phyloP scores from a whole-genome alignment of 2,888 invertebrate genomes.

The Ectemnius continuus region DNA sequence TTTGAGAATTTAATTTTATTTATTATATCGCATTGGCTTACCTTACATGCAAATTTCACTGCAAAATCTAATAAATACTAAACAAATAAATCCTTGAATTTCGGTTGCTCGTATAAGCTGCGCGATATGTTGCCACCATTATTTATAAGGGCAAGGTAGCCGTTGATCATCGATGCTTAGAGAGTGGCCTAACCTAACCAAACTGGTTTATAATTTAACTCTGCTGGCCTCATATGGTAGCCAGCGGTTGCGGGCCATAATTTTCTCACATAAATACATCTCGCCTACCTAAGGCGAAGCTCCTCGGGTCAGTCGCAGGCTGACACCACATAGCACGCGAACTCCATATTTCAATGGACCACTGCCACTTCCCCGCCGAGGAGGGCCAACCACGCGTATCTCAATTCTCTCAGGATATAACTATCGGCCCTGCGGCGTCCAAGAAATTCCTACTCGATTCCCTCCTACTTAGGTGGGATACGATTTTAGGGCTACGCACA shows the following conservation, averaged over 20 bases:
- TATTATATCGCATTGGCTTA: too few relatives aligned
- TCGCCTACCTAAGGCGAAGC: conserved; percentile 47
- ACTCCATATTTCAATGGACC: conserved; percentile 63
- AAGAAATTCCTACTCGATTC: conserved; percentile 42
- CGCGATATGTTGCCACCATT: not conserved
- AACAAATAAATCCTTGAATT: too few relatives aligned
- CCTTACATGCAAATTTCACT: too few relatives aligned
- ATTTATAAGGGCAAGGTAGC: conserved; percentile 12
- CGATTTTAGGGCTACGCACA: too few relatives aligned
- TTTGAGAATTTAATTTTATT: too few relatives aligned
- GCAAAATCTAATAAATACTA: too few relatives aligned
- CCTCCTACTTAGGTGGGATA: too few relatives aligned
- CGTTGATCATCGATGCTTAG: conserved; percentile 47
- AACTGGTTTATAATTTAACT: conserved; percentile 25
- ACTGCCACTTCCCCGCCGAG: conserved; percentile 12
- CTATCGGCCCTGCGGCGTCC: conserved; percentile 48
- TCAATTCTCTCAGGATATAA: conserved; percentile 61
- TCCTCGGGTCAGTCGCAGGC: conserved; percentile 42
- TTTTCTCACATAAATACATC: conserved; percentile 69
- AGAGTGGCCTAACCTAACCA: conserved; percentile 5
- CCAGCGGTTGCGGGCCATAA: conserved; percentile 48
- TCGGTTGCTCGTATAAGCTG: too few relatives aligned
- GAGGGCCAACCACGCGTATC: conserved; percentile 47
- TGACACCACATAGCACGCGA: conserved; percentile 53
- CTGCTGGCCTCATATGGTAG: conserved; percentile 21